phyloP scores from a whole-genome alignment of 2,113 vertebrate species.

The Casuarius casuarius region DNA sequence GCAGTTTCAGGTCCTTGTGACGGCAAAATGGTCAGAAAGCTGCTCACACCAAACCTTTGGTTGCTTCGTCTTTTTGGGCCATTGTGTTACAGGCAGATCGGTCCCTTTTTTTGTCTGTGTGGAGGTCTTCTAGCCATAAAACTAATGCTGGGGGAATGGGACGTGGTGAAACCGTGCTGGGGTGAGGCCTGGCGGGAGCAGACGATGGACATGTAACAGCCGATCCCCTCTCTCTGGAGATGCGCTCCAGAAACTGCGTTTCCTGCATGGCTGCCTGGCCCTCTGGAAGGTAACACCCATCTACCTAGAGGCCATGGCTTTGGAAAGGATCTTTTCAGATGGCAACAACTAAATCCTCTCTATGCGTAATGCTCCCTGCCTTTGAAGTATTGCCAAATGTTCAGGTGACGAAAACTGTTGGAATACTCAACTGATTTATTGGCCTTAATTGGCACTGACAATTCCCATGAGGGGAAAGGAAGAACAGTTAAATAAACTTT shows the following conservation, averaged over 20 bases:
- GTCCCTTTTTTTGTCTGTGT: not conserved
- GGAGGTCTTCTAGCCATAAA: not conserved
- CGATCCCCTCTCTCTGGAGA: not conserved
- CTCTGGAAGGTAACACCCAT: not conserved
- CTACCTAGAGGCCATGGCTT: not conserved
- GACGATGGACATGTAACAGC: not conserved
- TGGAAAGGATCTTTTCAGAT: not conserved
- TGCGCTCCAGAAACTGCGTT: not conserved
- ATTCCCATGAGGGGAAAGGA: not conserved
- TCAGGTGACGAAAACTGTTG: not conserved
- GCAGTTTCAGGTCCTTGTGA: not conserved
- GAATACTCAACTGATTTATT: not conserved
- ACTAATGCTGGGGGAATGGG: not conserved
- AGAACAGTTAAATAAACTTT: not conserved
- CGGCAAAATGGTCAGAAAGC: not conserved
- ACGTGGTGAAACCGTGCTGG: rapidly evolving
- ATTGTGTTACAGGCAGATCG: not conserved
- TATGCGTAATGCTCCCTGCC: not conserved
- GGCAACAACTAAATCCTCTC: not conserved
- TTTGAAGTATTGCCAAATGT: not conserved
- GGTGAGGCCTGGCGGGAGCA: not conserved
- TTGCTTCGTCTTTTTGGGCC: not conserved
- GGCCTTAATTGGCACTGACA: not conserved
- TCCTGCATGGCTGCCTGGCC: not conserved
- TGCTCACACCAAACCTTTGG: not conserved